Base-by-base conservation (phyloP, 2,113 vertebrate genomes). In the Casuarius casuarius region DNA sequence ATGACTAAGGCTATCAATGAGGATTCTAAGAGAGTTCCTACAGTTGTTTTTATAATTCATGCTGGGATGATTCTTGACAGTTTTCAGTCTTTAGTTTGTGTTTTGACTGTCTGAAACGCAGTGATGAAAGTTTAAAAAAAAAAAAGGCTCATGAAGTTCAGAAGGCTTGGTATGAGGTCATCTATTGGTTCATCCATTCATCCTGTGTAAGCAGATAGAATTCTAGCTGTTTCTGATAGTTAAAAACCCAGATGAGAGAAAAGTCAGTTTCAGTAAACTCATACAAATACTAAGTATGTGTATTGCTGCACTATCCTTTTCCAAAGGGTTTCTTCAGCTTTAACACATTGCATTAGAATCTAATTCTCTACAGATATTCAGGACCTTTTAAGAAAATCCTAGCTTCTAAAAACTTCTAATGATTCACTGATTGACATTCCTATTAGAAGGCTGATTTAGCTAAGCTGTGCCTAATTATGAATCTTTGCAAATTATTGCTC, bases 401-500 rank as follows among this genome's bases (percentile, higher is more conserved):
- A 0, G 44, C 14, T 18, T 31, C n/a, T 67, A 38, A 28, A 22
- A 71, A 44, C 15, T 94, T 74, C 49, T 88, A 67, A 54, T 79
- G 90, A 78, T 66, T 74, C n/a, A 77, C n/a, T 65, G 81, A 84
- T 89, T 87, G 74, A 48, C 70, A 85, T 91, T 21, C 16, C 17
- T 79, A 6, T 77, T 84, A 63, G 35, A 63, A 87, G 35, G 26
- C 26, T 89, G 38, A 79, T 94, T 94, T 95, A 61, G 13, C 54
- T 92, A 95, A 91, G 23, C 26, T 94, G 10, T 76, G 22, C 87
- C 66, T 91, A 92, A 89, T 94, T 79, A 77, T 67, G 42, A 89
- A 61, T 91, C 49, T 87, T 92, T 74, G 77, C 10, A 89, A 87
- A 87, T 87, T 91, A 82, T 82, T 87, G 62, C 65, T 78, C 33